Evolutionary conservation across 2,888 invertebrate genomes (phyloP).

Genomic region (Coleophora flavipennella): DNA sequence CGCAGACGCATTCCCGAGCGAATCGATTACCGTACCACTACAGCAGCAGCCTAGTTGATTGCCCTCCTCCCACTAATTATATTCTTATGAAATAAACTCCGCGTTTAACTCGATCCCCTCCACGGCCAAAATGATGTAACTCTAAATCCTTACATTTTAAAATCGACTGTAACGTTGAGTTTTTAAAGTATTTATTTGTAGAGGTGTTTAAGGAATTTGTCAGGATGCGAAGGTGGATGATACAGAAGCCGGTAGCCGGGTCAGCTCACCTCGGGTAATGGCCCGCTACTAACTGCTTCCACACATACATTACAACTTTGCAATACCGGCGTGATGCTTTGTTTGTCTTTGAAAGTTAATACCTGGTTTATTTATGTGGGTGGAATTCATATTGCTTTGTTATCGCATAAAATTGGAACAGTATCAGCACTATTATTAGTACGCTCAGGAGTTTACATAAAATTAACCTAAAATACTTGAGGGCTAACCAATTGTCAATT

Average conservation of each 20-base stretch:
- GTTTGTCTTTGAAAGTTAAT: too few species aligned
- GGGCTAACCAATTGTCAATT: too few species aligned
- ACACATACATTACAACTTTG: too few species aligned
- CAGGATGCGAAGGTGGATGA: constrained; percentile 25
- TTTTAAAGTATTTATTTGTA: neutral
- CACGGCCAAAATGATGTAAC: constrained; percentile 16
- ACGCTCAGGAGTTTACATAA: too few species aligned
- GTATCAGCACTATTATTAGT: too few species aligned
- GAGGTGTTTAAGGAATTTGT: constrained; percentile 14
- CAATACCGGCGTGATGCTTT: too few species aligned
- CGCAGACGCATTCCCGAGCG: constrained; percentile 9
- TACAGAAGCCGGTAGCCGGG: constrained; percentile 34
- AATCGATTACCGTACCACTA: constrained; percentile 35
- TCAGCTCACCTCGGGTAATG: constrained; percentile 8
- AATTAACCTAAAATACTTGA: too few species aligned
- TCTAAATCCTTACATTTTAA: neutral
- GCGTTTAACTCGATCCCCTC: constrained; percentile 41
- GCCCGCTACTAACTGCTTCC: too few species aligned
- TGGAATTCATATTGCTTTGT: too few species aligned
- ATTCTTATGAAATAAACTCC: constrained; percentile 67
- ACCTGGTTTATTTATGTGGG: too few species aligned
- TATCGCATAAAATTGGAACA: too few species aligned
- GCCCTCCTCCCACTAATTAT: constrained; percentile 72
- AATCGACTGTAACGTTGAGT: neutral
- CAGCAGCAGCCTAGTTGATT: constrained; percentile 46